phyloP scores from a whole-genome alignment of 2,113 vertebrate genomes.

The Sus scrofa region T2T-Sscrofa CM000820.6:113236501-113237000 shows the following conservation, averaged over 20 bases:
- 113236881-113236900: not conserved
- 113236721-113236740: not conserved
- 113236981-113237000: not conserved
- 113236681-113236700: not conserved
- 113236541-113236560: not conserved
- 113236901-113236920: not conserved
- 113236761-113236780: not conserved
- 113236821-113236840: not conserved
- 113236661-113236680: not conserved
- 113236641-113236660: not conserved
- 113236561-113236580: not conserved
- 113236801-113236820: not conserved
- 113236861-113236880: not conserved
- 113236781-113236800: not conserved
- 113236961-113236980: not conserved
- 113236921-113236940: not conserved
- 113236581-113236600: not conserved
- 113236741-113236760: not conserved
- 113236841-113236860: not conserved
- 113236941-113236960: not conserved
- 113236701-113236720: not conserved
- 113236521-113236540: not conserved
- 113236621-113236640: not conserved
- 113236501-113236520: not conserved
- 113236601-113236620: not conserved